A percentile compares a stretch with the other conserved stretches of the same genome.
phyloP scores from a whole-genome alignment of 2,888 invertebrate species.

The Chloromyia formosa region DNA sequence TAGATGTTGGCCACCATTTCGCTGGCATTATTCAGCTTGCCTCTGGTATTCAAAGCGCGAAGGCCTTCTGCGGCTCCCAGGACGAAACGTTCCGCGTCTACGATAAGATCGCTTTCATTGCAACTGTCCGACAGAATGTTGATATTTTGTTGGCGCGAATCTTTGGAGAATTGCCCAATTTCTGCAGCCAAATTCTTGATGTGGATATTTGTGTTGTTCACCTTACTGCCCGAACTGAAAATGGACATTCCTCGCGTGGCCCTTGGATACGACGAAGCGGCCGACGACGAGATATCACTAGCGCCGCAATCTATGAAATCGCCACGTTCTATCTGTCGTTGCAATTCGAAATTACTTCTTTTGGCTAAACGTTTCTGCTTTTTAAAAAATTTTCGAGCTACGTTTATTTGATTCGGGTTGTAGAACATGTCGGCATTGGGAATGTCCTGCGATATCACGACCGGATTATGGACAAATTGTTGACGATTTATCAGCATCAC shows the following conservation, averaged over 20 bases:
- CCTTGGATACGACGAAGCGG: slow-evolving; percentile 64
- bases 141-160: slow-evolving; percentile 67
- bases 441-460: slow-evolving; percentile 60
- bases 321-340: slow-evolving; percentile 67
- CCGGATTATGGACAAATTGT: slow-evolving; percentile 75
- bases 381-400: slow-evolving; percentile 91
- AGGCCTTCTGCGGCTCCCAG: slow-evolving; percentile 62
- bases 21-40: slow-evolving; percentile 58
- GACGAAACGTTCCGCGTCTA: slow-evolving; percentile 59
- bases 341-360: slow-evolving; percentile 74
- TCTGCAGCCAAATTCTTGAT: slow-evolving; percentile 56
- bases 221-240: slow-evolving; percentile 77
- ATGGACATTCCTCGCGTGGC: slow-evolving; percentile 66
- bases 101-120: slow-evolving; percentile 66
- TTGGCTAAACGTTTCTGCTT: slow-evolving; percentile 81
- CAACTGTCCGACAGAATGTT: slow-evolving; percentile 72
- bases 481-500: slow-evolving; percentile 76
- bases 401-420: slow-evolving; percentile 92
- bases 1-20: slow-evolving; percentile 69
- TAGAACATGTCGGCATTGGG: slow-evolving; percentile 83
- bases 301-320: slow-evolving; percentile 65
- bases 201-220: slow-evolving; percentile 83
- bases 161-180: slow-evolving; percentile 52
- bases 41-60: slow-evolving; percentile 55
- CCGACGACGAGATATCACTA: slow-evolving; percentile 68